phyloP scores from a whole-genome alignment of 2,888 invertebrate species.

The Polydrusus pterygomalis region DNA sequence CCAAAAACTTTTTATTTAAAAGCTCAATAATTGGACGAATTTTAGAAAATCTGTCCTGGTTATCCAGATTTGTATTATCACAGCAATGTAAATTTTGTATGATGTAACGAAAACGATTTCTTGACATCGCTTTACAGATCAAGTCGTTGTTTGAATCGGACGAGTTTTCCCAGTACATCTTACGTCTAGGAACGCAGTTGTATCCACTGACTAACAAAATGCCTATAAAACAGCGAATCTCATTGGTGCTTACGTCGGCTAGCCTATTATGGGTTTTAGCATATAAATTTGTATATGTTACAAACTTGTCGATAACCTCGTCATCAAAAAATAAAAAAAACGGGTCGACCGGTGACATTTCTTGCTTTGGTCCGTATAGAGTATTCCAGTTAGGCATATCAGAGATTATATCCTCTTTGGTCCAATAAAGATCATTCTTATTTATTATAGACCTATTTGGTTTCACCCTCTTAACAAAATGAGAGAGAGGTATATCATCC shows the following conservation, averaged over 20 bases:
- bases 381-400: background rate
- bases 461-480: background rate
- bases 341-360: background rate
- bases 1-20: conserved; percentile 2
- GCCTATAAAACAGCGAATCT: background rate
- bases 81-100: conserved; percentile 3
- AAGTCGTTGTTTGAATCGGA: background rate
- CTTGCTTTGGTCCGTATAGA: background rate
- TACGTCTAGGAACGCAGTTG: background rate
- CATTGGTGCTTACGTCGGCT: background rate
- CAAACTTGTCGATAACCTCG: background rate
- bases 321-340: conserved; percentile 3
- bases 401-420: background rate
- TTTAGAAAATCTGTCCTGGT: background rate
- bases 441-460: background rate
- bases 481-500: background rate
- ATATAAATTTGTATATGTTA: background rate
- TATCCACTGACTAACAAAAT: background rate
- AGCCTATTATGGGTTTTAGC: background rate
- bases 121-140: background rate
- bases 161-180: background rate
- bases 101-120: background rate
- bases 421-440: background rate
- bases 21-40: background rate
- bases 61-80: background rate